phyloP scores from a whole-genome alignment of 1,140 invertebrate genomes.

The Notospermus geniculatus region DNA sequence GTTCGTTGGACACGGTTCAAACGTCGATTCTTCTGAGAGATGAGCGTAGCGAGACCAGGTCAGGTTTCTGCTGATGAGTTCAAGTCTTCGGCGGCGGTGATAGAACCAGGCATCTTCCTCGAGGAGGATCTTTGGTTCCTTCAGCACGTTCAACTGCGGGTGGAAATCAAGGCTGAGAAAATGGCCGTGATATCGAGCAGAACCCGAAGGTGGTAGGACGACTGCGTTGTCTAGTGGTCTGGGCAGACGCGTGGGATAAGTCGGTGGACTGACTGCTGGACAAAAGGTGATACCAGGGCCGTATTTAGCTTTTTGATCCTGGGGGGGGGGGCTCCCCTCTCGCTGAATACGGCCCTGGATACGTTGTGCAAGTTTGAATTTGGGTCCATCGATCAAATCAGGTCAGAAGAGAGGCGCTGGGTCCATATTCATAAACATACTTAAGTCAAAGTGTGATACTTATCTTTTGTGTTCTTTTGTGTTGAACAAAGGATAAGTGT shows the following conservation, averaged over 20 bases:
- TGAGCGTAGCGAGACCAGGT: constrained; percentile 27
- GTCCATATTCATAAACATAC: too few relatives aligned
- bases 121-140: constrained; percentile 22
- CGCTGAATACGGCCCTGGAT: not conserved
- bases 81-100: constrained; percentile 1
- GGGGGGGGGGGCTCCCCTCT: not conserved
- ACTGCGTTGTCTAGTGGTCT: not conserved
- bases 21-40: constrained; percentile 24
- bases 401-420: too few relatives aligned
- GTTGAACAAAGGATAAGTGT: too few relatives aligned
- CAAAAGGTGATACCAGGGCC: not conserved
- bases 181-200: too few relatives aligned
- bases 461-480: too few relatives aligned
- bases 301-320: too few relatives aligned
- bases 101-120: constrained; percentile 29
- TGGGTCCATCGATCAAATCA: not conserved
- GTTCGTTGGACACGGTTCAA: constrained; percentile 18
- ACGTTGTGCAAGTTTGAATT: not conserved
- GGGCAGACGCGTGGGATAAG: not conserved
- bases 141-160: constrained; percentile 22
- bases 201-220: constrained; percentile 5
- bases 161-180: too few relatives aligned
- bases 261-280: not conserved
- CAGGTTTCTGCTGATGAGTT: constrained; percentile 22
- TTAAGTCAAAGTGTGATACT: too few relatives aligned